These are phyloP conservation scores for Stichodactyla helianthus DNA, from an alignment of 64 coral and sea anemone species.

Conservation along the genomic window DNA sequence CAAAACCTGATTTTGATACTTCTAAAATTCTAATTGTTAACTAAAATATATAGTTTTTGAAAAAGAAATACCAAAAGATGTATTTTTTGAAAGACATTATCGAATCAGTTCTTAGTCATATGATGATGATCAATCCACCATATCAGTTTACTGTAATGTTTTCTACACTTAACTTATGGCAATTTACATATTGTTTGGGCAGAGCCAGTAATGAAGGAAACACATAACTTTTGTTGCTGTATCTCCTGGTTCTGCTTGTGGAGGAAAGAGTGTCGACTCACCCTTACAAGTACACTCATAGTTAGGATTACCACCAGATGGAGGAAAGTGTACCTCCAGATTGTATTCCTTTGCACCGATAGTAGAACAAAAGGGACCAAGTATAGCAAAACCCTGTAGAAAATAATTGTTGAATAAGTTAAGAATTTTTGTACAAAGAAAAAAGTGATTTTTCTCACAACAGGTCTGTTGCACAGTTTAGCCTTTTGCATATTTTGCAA, in stretches of 20 bases:
- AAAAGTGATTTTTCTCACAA: too few species aligned
- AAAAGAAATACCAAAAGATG: too few species aligned
- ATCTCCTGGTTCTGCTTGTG: not conserved
- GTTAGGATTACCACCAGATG: not conserved
- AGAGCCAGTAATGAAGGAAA: slow-evolving; percentile 2
- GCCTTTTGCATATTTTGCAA: too few species aligned
- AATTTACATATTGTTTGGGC: not conserved
- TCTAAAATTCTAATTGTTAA: not conserved
- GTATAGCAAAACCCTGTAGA: slow-evolving; percentile 1
- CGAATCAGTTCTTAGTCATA: not conserved
- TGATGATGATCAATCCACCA: not conserved
- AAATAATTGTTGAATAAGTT: not conserved
- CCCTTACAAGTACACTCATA: slow-evolving; percentile 25
- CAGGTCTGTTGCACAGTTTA: too few species aligned
- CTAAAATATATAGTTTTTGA: not conserved
- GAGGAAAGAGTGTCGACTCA: not conserved
- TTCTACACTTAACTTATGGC: not conserved
- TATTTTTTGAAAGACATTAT: too few species aligned
- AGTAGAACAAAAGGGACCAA: slow-evolving; percentile 25
- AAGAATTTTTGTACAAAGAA: not conserved
- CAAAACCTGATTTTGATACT: not conserved
- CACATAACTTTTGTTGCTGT: not conserved
- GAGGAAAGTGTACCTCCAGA: not conserved
- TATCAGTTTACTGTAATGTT: not conserved
- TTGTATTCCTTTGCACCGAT: slow-evolving; percentile 12